Evolutionary conservation across 2,888 invertebrate genomes (phyloP), one percentile per base, ranked within the genome.

Genomic region (Dendrolimus houi): DNA sequence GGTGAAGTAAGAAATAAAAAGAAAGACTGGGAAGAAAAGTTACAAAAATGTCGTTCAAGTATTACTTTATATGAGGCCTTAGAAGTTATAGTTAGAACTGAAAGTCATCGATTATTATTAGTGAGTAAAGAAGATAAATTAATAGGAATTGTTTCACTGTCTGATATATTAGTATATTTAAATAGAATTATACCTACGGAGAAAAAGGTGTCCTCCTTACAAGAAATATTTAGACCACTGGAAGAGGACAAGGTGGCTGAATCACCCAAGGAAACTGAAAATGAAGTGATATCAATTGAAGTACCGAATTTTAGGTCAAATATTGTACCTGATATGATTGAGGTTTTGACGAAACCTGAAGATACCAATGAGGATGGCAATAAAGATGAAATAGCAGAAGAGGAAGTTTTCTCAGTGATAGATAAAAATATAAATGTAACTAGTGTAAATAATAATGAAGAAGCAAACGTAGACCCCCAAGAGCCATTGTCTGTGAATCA

Each of bases 21-120:
- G 78, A 96, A 96, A 87, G 96, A 96, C 91, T 96, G 96, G 95
- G 96, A 96, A 85, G 97, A 97, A 88, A 96, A 96, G 71, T 96
- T 98, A 71, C 96, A 96, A 79, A 97, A 96, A 83, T 97, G 97
- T 92, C 94, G 93, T 85, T 92, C 95, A 79, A 95, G 95, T 79
- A 97, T 97, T 89, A 95, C 96, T 59, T 92, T 97, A 75, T 94
- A 93, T 75, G 93, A 94, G 75, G 94, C 97, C 79, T 95, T 98
- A 94, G 97, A 97, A 87, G 95, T 94, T 87, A 97, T 98, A 79
- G 97, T 97, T 70, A 94, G 95, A 87, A 97, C 97, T 70, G 97
- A 97, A 92, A 97, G 90, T 85, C 90, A 91, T 87, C 89, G 90
- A 87, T 79, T 91, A 78, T 84, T 90, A 70, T 78, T 91, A 87